A percentile compares a stretch with the other conserved stretches of the same genome.
These are phyloP conservation scores for Leucoma salicis DNA, from an alignment of 2,888 invertebrate genomes.

Conservation along the genomic window DNA sequence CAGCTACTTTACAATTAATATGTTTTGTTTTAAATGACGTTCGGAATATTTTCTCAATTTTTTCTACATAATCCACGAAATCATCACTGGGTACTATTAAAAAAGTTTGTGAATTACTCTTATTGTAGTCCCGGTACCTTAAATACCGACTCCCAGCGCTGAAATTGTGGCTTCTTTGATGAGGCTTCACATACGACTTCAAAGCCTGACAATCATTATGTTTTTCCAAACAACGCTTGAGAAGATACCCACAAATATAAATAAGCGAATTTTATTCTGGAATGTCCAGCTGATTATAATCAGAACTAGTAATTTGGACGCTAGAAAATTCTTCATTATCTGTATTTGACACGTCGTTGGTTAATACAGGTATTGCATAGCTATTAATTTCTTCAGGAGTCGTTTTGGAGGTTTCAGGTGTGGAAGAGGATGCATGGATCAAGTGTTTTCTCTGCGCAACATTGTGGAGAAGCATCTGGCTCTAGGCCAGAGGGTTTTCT, in stretches of 20 bases:
- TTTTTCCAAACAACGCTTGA: constrained; percentile 9
- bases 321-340: constrained; percentile 5
- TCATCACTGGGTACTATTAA: constrained; percentile 1
- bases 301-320: constrained; percentile 8
- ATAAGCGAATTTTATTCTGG: constrained; percentile 9
- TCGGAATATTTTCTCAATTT: neutral
- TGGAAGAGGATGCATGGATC: too few relatives aligned
- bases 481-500: too few relatives aligned
- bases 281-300: constrained; percentile 12
- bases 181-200: constrained; percentile 3
- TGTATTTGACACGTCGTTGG: constrained; percentile 3
- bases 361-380: neutral
- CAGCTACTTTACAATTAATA: too few relatives aligned
- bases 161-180: constrained; percentile 7
- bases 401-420: too few relatives aligned
- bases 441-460: too few relatives aligned
- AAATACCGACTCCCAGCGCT: constrained; percentile 6
- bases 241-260: constrained; percentile 13
- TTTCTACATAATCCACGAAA: constrained; percentile 1
- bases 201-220: constrained; percentile 7
- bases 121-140: constrained; percentile 8
- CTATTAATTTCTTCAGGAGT: neutral
- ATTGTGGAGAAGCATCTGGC: too few relatives aligned
- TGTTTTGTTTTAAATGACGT: too few relatives aligned
- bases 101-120: neutral